These are phyloP conservation scores for Mobula hypostoma DNA, from an alignment of 2,113 vertebrate species.

Conservation along the genomic window DNA sequence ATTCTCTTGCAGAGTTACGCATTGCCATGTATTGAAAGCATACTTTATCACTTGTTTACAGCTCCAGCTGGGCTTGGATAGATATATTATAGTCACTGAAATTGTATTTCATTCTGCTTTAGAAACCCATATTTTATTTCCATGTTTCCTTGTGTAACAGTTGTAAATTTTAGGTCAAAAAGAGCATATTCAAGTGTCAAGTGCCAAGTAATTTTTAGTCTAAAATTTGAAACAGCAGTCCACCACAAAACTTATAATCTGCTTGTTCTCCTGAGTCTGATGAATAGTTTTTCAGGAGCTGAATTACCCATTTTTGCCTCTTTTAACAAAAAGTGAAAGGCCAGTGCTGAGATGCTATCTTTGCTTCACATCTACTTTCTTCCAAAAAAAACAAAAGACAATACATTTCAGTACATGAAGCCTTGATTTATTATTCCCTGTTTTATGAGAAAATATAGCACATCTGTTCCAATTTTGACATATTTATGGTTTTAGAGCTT, in stretches of 20 bases:
- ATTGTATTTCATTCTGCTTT: background rate
- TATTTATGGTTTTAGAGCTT: slow-evolving; percentile 17
- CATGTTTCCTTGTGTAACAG: background rate
- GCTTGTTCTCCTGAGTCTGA: background rate
- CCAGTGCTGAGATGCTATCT: background rate
- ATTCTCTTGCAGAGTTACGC: background rate
- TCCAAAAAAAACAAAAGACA: background rate
- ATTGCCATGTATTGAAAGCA: background rate
- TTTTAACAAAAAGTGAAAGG: background rate
- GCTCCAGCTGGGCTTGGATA: background rate
- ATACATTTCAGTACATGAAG: background rate
- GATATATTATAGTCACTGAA: background rate
- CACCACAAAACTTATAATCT: background rate
- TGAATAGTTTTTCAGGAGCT: background rate
- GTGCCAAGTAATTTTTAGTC: background rate
- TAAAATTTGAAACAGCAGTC: background rate
- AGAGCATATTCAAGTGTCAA: background rate
- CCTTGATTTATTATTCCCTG: slow-evolving; percentile 12
- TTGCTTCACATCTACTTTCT: background rate
- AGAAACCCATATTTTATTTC: background rate
- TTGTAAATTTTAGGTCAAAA: background rate
- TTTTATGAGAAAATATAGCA: background rate
- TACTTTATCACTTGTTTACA: background rate
- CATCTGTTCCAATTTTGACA: slow-evolving; percentile 30
- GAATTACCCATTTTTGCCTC: background rate